Evolutionary conservation across 2,888 invertebrate genomes (phyloP), one percentile per base, ranked within the genome.

Genomic region (Cephonodes hylas): DNA sequence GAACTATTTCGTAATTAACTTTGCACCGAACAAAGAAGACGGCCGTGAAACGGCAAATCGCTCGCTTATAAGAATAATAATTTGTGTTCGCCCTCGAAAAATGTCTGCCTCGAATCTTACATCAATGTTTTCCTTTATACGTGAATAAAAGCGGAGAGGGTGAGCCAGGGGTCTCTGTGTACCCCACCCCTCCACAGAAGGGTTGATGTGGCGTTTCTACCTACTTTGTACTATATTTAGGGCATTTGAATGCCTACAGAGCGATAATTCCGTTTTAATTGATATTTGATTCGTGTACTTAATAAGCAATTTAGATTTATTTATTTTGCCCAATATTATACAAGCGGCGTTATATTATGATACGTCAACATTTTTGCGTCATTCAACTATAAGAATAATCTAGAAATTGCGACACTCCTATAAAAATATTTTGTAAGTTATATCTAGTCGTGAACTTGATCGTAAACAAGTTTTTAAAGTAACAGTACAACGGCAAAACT

Each of bases 81-180:
- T 76, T 78, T 66, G 65, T 71, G 72, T 69, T 76, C 73, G 70
- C 81, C 81, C 80, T 78, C 76, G 68, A 72, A 75, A 71, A 74
- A 77, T 73, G 76, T 74, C 73, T 72, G 74, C 72, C 71, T 80
- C 75, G 74, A 84, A 84, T 84, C 84, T 85, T 74, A 78, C 77
- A 82, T 84, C 77, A 84, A 84, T 84, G 81, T 88, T 87, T 81
- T 86, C 80, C 82, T 86, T 82, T 84, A 74, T 85, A 77, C 75
- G 72, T 71, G 81, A 79, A 81, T 80, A 80, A 76, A 53, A 74
- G 76, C 67, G 65, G 76, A 64, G 69, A 75, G 76, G 71, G 77
- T 77, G 80, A 77, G 74, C 67, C 60, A 60, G 73, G 77, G 74
- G 81, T 73, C 79, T 84, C 83, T 85, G 81, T 82, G 76, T 72